These are phyloP conservation scores for Tychaedon coryphoeus DNA, from an alignment of 2,113 vertebrate species.

Conservation along the genomic window DNA sequence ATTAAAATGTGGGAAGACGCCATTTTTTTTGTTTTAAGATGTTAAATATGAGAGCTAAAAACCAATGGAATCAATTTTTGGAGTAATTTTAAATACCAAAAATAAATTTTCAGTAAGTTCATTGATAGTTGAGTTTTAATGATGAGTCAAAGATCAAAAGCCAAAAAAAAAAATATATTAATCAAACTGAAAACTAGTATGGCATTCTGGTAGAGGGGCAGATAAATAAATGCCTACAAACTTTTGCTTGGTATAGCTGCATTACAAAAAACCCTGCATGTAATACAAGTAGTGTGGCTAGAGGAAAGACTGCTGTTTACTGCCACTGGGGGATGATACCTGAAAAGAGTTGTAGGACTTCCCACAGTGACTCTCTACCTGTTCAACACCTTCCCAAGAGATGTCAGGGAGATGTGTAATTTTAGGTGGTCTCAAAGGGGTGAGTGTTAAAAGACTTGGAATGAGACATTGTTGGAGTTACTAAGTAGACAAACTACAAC, in stretches of 20 bases:
- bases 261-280: rapidly evolving
- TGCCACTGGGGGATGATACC: not conserved
- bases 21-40: not conserved
- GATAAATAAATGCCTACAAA: not conserved
- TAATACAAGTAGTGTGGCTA: not conserved
- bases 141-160: not conserved
- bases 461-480: not conserved
- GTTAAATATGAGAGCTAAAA: not conserved
- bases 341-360: not conserved
- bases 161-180: not conserved
- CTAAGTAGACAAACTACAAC: not conserved
- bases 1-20: not conserved
- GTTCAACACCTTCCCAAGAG: not conserved
- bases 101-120: not conserved
- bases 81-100: not conserved
- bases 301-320: not conserved
- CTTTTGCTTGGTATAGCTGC: not conserved
- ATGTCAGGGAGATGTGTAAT: rapidly evolving
- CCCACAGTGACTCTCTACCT: not conserved
- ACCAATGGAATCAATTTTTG: not conserved
- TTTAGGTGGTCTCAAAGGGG: rapidly evolving
- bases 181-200: not conserved
- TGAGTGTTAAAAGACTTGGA: not conserved
- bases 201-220: not conserved
- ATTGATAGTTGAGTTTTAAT: not conserved